Conservation (phyloP, 2,888 invertebrate genomes). For the Leptothorax acervorum region DNA sequence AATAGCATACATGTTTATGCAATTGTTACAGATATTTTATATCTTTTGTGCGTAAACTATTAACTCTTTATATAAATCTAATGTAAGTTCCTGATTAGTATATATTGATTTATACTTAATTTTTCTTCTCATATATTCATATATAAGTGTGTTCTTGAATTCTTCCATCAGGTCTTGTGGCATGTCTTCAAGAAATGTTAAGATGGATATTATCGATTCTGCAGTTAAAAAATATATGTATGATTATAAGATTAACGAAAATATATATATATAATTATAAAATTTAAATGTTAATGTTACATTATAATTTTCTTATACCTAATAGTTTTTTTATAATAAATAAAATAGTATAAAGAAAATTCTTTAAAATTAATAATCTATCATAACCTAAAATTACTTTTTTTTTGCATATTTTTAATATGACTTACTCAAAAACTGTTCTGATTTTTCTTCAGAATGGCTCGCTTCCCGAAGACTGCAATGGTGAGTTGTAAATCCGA, state of each 20-base stretch:
- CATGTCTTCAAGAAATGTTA: not conserved
- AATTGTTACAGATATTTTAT: not conserved
- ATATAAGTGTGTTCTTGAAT: not conserved
- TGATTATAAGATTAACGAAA: not conserved
- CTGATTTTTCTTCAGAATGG: too few relatives aligned
- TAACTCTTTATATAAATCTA: not conserved
- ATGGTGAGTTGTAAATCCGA: slow-evolving; percentile 1
- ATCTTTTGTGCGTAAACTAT: not conserved
- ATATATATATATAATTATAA: not conserved
- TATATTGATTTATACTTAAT: not conserved
- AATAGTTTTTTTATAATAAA: too few relatives aligned
- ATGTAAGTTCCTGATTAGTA: not conserved
- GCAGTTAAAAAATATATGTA: not conserved
- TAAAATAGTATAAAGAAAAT: not conserved
- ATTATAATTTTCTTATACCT: not conserved
- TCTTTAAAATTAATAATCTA: too few relatives aligned
- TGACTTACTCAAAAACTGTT: not conserved
- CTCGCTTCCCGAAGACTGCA: not conserved
- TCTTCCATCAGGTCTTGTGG: not conserved
- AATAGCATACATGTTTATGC: not conserved
- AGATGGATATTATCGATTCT: not conserved
- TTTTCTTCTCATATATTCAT: not conserved
- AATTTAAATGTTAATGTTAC: not conserved
- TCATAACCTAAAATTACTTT: not conserved
- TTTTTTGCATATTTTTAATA: not conserved